These are phyloP conservation scores for Atrichornis clamosus DNA, from an alignment of 2,113 vertebrate species.

Conservation along the genomic window DNA sequence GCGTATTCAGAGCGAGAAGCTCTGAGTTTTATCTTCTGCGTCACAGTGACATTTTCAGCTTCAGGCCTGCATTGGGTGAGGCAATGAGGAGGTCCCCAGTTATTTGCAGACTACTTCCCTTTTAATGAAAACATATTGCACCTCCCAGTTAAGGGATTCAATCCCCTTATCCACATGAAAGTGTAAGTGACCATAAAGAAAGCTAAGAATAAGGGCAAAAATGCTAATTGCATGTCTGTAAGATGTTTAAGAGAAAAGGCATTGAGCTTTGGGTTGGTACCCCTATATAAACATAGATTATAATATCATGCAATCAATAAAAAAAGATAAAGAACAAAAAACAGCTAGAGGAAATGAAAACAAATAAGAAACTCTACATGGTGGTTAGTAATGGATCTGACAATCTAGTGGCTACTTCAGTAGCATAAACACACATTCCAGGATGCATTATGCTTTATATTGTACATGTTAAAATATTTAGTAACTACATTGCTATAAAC, in stretches of 20 bases:
- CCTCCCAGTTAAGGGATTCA: background rate
- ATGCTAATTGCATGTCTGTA: background rate
- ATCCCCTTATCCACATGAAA: background rate
- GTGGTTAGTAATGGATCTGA: slow-evolving; percentile 49
- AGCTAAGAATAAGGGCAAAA: background rate
- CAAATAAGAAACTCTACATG: background rate
- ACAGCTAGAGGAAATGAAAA: background rate
- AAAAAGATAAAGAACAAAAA: background rate
- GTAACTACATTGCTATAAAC: slow-evolving; percentile 38
- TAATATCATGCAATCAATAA: background rate
- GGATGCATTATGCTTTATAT: slow-evolving; percentile 35
- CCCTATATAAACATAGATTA: background rate
- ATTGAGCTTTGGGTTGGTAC: background rate
- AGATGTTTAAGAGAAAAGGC: background rate
- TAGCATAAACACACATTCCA: slow-evolving; percentile 6
- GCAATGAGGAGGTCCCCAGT: background rate
- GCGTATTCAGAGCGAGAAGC: accelerated
- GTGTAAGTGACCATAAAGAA: background rate
- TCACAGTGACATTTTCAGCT: background rate
- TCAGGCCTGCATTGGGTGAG: background rate
- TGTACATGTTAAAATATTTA: slow-evolving; percentile 58
- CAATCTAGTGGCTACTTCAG: background rate
- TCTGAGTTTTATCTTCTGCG: background rate
- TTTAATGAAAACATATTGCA: background rate
- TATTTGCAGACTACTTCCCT: background rate